Evolutionary conservation across 2,888 invertebrate genomes (phyloP), one percentile per base, ranked within the genome.

Genomic region (Drosophila yooni): DNA sequence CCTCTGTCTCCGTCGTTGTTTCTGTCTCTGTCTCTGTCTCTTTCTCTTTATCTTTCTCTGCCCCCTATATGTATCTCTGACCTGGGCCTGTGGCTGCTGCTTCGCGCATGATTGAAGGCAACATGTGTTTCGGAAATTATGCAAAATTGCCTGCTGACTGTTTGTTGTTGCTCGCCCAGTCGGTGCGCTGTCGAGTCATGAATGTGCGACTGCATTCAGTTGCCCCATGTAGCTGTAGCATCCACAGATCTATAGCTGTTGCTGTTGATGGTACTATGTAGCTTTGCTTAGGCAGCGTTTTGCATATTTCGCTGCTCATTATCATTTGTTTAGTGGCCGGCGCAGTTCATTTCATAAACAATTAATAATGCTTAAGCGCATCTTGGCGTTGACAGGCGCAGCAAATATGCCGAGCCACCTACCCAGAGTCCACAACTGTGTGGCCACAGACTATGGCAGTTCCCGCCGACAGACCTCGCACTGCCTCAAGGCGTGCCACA

Each of bases 61-160:
- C 29, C 40, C 27, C 46, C 56, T 61, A 27, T 48, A n/a, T 72
- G 60, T 46, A 64, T 40, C 59, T 64, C 48, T 73, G 67, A 52
- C 59, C 62, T 46, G 60, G 38, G 46, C 63, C 64, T 75, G 64
- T 63, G 36, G 60, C 60, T 58, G 70, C 74, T 75, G 79, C 83
- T 79, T 82, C 89, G 77, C 83, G 85, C 85, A 84, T 91, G 91
- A 91, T 89, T 89, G 91, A 91, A 89, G 83, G 89, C 90, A 91
- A 91, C 91, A 91, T 91, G 89, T 91, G 91, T 90, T 86, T 91
- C 89, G 83, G 84, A 91, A 85, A 91, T 91, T 90, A 85, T 87
- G 89, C 87, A 88, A 91, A 90, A 90, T 89, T 91, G 88, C 82
- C 82, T 79, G 74, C 63, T 65, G 69, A 74, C 64, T 74, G 70